Conservation (phyloP, 2,888 invertebrate genomes). For the Elmis aenea region DNA sequence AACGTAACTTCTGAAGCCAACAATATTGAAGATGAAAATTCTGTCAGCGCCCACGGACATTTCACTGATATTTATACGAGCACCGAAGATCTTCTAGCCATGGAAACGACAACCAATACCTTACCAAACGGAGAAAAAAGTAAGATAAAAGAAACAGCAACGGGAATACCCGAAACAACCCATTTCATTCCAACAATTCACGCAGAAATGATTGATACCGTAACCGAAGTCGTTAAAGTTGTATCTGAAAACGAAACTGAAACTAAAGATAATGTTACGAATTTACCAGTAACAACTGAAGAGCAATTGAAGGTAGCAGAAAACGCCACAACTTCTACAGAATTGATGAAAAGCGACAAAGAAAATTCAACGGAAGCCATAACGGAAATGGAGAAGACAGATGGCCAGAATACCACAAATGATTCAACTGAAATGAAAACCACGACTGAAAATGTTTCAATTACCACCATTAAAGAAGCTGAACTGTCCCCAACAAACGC, state of each 20-base stretch:
- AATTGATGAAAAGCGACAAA: no score
- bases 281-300: neutral
- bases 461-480: neutral
- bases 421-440: neutral
- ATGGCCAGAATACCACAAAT: no score
- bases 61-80: conserved; percentile 11
- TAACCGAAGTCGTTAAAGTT: conserved; percentile 29
- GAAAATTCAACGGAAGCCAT: no score
- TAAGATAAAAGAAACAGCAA: conserved; percentile 3
- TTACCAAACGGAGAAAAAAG: no score
- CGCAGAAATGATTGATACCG: conserved; percentile 33
- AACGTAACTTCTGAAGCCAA: neutral
- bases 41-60: conserved; percentile 1
- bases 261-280: neutral
- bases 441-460: neutral
- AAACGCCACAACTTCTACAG: no score
- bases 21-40: neutral
- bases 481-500: neutral
- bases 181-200: conserved; percentile 18
- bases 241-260: neutral
- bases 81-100: conserved; percentile 40
- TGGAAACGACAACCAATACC: conserved; percentile 41
- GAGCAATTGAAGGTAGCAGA: no score
- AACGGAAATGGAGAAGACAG: no score
- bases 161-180: neutral